phyloP scores from a whole-genome alignment of 2,888 invertebrate genomes.

The Hofmannophila pseudospretella region DNA sequence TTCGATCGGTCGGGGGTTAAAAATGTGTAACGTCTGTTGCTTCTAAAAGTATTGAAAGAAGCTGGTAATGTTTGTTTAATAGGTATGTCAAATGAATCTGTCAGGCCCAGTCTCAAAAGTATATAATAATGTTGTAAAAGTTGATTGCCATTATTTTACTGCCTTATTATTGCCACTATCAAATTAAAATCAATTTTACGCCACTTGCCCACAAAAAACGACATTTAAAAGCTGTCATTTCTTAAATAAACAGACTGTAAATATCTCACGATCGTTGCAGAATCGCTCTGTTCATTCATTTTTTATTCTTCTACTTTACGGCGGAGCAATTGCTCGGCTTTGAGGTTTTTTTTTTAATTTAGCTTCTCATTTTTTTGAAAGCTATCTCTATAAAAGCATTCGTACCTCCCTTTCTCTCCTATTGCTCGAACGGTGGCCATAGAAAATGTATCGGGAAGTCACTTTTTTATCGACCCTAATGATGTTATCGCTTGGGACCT shows the following conservation, averaged over 20 bases:
- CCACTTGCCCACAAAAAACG: not conserved
- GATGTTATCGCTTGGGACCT: conserved; percentile 27
- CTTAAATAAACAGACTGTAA: conserved; percentile 5
- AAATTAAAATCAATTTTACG: conserved; percentile 1
- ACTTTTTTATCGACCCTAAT: conserved; percentile 34
- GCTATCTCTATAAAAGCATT: conserved; percentile 62
- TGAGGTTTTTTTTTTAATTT: too few relatives aligned
- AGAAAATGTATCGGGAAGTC: conserved; percentile 57
- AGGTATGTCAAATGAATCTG: too few relatives aligned
- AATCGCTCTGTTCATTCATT: conserved; percentile 27
- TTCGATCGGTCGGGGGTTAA: too few relatives aligned
- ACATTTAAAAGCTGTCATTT: conserved; percentile 6
- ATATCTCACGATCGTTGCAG: conserved; percentile 21
- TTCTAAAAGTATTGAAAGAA: too few relatives aligned
- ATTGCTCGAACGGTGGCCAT: conserved; percentile 48
- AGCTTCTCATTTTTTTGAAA: conserved; percentile 73
- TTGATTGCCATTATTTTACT: too few relatives aligned
- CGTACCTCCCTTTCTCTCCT: conserved; percentile 53
- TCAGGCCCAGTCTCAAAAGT: too few relatives aligned
- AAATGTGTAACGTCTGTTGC: too few relatives aligned
- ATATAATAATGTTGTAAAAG: too few relatives aligned
- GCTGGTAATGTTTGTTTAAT: too few relatives aligned
- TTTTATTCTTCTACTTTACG: conserved; percentile 38
- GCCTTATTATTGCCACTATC: not conserved
- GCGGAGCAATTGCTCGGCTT: conserved; percentile 45